Conservation (phyloP, 2,113 vertebrate genomes). For the Alethe diademata region DNA sequence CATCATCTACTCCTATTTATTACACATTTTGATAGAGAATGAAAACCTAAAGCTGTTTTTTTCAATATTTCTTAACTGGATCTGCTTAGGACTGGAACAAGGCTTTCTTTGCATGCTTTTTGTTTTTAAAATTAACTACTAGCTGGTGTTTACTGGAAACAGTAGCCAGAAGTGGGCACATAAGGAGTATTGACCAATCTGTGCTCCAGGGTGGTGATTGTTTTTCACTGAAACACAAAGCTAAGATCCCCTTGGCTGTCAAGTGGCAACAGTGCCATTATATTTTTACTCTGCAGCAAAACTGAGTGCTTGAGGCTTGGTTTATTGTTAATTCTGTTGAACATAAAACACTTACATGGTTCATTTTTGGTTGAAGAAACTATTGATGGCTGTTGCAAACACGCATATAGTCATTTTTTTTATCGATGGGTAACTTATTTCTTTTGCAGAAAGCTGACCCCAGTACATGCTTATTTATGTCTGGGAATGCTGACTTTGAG, state of each 20-base stretch:
- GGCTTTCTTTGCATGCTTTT: background rate
- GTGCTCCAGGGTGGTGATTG: background rate
- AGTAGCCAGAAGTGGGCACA: background rate
- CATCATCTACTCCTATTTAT: background rate
- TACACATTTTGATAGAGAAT: background rate
- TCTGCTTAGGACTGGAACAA: background rate
- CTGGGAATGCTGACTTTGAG: background rate
- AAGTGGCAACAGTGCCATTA: background rate
- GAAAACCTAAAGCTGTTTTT: background rate
- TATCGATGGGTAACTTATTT: background rate
- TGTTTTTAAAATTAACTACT: background rate
- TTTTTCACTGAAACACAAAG: background rate
- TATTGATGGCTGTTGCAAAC: background rate
- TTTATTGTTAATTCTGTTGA: background rate
- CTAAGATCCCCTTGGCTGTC: background rate
- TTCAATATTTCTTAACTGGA: background rate
- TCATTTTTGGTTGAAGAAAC: background rate
- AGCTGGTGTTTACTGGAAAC: background rate
- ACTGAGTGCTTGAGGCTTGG: background rate
- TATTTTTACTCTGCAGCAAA: background rate
- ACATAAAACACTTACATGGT: rapidly evolving
- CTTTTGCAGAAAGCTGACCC: background rate
- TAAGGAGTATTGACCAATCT: background rate
- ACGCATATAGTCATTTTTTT: background rate
- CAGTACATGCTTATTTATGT: background rate